Evolutionary conservation across 2,888 invertebrate genomes (phyloP), one percentile per base, ranked within the genome.

Genomic region (Rotaria magnacalcarata): DNA sequence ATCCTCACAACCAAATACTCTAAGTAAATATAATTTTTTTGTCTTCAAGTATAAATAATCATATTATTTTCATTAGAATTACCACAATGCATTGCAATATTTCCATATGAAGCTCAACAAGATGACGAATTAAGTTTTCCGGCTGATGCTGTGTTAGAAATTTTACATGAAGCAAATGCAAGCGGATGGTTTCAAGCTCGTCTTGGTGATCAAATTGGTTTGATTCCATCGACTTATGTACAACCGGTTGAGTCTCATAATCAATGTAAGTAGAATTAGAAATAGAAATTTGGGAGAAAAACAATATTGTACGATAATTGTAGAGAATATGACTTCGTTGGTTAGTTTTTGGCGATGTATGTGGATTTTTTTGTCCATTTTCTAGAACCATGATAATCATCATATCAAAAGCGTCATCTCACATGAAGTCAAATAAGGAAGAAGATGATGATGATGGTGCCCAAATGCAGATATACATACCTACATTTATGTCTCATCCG

Each of bases 71-170:
- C n/a, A 27, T 47, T 52, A 85, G 50, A 67, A 75, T 56, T 43
- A n/a, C 87, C 87, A 19, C 85, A 60, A 52, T 56, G 85, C 86
- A 88, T 90, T 87, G 90, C 90, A 24, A 87, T 90, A 85, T 91
- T 90, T 88, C 88, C 89, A 3, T 91, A 91, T 88, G 85, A 88
- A 80, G 90, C 90, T n/a, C 90, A 90, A 88, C 89, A 90, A 86
- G 89, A 88, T 10, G 91, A 91, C 87, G 91, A 91, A 88, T 89
- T 91, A 88, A 89, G 90, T 88, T 91, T 91, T 89, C 89, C 41
- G 24, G 43, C 41, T 43, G 75, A 75, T 75, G 75, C 41, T 24
- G 14, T 75, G 10, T 43, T 75, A 75, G 47, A 41, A 75, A 75
- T 75, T 4, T 19, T 75, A 43, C 24, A 47, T 75, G 24, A 75